These are phyloP conservation scores for Cheilosia grossa DNA, from an alignment of 2,888 invertebrate genomes.

Conservation along the genomic window DNA sequence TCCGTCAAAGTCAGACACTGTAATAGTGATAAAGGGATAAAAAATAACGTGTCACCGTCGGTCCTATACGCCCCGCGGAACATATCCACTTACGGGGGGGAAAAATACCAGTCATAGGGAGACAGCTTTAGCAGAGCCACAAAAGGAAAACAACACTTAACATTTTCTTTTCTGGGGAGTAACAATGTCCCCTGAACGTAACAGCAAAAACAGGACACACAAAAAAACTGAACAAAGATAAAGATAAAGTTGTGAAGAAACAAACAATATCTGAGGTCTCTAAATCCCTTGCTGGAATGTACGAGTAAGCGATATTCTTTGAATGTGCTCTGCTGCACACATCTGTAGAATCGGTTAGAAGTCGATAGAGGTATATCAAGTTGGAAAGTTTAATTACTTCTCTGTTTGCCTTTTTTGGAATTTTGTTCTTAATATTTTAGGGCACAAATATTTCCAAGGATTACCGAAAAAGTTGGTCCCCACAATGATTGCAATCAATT, in stretches of 20 bases:
- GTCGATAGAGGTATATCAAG: too few species aligned
- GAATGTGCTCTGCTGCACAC: neutral
- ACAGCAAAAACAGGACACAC: neutral
- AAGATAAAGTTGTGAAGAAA: slow-evolving; percentile 48
- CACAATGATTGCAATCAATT: too few species aligned
- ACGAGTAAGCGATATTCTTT: slow-evolving; percentile 12
- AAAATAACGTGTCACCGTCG: slow-evolving; percentile 10
- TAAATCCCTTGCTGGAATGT: slow-evolving; percentile 16
- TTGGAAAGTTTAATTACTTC: slow-evolving; percentile 49
- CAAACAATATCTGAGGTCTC: slow-evolving; percentile 43
- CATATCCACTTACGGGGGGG: slow-evolving; percentile 9
- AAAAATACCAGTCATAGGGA: neutral
- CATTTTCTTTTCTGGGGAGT: slow-evolving; percentile 20
- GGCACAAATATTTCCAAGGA: too few species aligned
- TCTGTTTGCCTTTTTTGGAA: neutral
- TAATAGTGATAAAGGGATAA: slow-evolving; percentile 43
- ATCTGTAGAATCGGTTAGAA: slow-evolving; percentile 6
- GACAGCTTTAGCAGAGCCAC: neutral
- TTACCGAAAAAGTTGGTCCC: too few species aligned
- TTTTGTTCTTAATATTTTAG: too few species aligned
- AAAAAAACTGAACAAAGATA: slow-evolving; percentile 11
- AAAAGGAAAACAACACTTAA: slow-evolving; percentile 42
- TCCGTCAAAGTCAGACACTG: slow-evolving; percentile 46
- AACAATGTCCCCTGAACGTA: slow-evolving; percentile 34
- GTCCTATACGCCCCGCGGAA: slow-evolving; percentile 8